Conservation (phyloP, 1,140 invertebrate genomes). For the Caenorhabditis briggsae region DNA sequence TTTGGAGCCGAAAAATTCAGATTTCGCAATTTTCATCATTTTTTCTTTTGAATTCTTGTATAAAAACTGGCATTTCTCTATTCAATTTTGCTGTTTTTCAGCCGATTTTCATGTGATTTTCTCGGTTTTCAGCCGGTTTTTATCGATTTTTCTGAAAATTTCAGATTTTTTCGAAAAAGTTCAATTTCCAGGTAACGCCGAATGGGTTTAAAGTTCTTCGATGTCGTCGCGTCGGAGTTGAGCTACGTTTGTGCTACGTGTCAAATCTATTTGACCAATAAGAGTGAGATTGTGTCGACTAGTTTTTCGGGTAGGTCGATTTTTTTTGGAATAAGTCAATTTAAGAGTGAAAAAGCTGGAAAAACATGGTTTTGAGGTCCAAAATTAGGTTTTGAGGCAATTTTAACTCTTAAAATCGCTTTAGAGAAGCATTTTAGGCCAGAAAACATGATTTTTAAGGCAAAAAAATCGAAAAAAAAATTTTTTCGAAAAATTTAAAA, state of each 20-base stretch:
- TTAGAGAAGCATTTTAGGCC: not conserved
- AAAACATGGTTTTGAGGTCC: not conserved
- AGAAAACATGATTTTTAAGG: no score
- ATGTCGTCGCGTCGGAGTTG: not conserved
- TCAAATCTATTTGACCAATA: not conserved
- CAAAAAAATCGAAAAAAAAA: not conserved
- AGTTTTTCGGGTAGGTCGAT: conserved; percentile 20
- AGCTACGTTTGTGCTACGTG: conserved; percentile 3
- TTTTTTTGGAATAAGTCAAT: not conserved
- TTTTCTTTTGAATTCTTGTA: not conserved
- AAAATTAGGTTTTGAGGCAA: no score
- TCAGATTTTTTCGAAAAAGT: no score
- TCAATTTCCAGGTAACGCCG: no score
- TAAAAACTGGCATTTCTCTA: not conserved
- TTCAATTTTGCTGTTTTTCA: no score
- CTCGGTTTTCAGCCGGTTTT: no score
- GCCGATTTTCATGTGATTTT: no score
- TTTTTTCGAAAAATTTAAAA: no score
- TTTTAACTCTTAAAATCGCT: no score
- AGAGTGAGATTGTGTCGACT: not conserved
- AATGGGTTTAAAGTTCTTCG: conserved; percentile 41
- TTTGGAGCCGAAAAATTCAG: not conserved
- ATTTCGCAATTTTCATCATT: not conserved
- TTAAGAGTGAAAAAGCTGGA: not conserved
- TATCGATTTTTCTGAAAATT: no score